A percentile compares a stretch with the other conserved stretches of the same genome.
phyloP scores from a whole-genome alignment of 2,888 invertebrate species.

The Saturnia pavonia region DNA sequence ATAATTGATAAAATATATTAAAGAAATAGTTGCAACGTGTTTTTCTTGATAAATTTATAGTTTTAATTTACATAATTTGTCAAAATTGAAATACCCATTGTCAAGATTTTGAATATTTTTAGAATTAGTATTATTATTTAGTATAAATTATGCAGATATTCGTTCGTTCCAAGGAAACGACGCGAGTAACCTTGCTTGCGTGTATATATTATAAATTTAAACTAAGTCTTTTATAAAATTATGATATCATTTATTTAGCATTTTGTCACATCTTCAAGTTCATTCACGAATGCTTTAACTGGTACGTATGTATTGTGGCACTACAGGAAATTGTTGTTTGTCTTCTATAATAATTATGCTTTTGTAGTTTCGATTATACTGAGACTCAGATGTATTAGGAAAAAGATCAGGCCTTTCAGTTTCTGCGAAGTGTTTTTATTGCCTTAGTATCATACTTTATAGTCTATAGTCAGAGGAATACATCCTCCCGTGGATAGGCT shows the following conservation, averaged over 20 bases:
- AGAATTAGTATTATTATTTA: not conserved
- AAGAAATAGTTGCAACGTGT: not conserved
- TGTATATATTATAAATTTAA: slow-evolving; percentile 16
- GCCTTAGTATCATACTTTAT: too few species aligned
- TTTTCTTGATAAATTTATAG: not conserved
- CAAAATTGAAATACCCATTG: not conserved
- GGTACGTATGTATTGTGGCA: not conserved
- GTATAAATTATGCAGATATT: not conserved
- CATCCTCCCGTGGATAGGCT: too few species aligned
- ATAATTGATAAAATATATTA: not conserved
- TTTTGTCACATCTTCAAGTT: not conserved
- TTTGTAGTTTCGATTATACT: too few species aligned
- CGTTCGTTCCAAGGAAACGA: slow-evolving; percentile 17
- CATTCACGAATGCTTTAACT: not conserved
- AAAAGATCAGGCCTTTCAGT: too few species aligned
- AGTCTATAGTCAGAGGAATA: too few species aligned
- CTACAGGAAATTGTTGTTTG: not conserved
- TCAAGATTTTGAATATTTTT: not conserved
- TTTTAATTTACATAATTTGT: not conserved
- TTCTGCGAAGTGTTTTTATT: too few species aligned
- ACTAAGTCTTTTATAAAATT: slow-evolving; percentile 15
- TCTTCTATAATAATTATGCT: too few species aligned
- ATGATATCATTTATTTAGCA: not conserved
- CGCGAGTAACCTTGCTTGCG: slow-evolving; percentile 18
- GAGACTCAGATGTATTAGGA: too few species aligned